These are phyloP conservation scores for Holacanthella duospinosa DNA, from an alignment of 2,888 invertebrate species.

Conservation along the genomic window DNA sequence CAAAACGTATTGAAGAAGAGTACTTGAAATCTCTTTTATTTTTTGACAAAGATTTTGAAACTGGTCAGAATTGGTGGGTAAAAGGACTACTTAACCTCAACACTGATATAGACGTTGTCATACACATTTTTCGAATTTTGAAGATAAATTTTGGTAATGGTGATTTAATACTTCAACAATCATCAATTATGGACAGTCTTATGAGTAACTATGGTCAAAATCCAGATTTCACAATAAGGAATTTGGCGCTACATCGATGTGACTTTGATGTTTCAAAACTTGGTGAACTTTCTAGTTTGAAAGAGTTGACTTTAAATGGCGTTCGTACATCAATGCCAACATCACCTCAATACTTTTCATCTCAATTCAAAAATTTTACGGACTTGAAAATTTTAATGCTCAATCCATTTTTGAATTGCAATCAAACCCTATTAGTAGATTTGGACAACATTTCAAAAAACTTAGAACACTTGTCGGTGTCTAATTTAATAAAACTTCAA, in stretches of 20 bases:
- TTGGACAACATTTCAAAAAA: not conserved
- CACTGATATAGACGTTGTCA: not conserved
- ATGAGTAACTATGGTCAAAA: not conserved
- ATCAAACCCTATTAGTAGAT: not conserved
- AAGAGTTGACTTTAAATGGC: not conserved
- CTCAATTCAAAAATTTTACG: not conserved
- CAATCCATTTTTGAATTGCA: not conserved
- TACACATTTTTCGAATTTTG: not conserved
- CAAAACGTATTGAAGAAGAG: not conserved
- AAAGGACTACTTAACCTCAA: not conserved
- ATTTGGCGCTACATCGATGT: not conserved
- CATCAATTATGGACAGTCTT: not conserved
- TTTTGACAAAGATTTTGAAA: conserved; percentile 2
- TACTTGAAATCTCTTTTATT: not conserved
- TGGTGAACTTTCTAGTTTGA: not conserved
- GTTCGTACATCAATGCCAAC: not conserved
- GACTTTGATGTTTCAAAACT: not conserved
- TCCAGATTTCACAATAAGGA: not conserved
- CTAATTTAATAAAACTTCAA: not conserved
- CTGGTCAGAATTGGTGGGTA: not conserved
- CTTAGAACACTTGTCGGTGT: not conserved
- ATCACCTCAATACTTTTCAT: not conserved
- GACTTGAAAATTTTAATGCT: not conserved
- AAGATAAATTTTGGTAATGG: not conserved
- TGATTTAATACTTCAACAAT: not conserved